Conservation (phyloP, 2,797 vertebrate genomes). For the Kryptopterus vitreolus region DNA sequence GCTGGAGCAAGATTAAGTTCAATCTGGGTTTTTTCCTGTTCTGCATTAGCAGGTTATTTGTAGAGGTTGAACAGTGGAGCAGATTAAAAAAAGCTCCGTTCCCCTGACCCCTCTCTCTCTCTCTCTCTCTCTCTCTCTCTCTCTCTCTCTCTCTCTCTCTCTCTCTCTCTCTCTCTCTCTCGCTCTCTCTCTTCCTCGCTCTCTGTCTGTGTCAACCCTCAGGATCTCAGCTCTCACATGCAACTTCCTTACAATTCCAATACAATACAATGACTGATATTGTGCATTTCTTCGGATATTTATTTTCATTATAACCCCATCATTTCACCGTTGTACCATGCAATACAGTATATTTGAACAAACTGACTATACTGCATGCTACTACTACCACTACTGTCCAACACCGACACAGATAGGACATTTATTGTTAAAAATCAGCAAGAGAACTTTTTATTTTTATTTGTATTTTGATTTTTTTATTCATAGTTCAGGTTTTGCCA, state of each 20-base stretch:
- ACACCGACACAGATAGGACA: not conserved
- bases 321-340: not conserved
- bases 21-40: conserved; percentile 57
- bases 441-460: too few relatives aligned
- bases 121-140: too few relatives aligned
- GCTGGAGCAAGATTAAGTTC: conserved; percentile 64
- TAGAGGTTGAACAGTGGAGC: conserved; percentile 68
- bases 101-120: conserved; percentile 5
- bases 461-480: too few relatives aligned
- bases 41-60: conserved; percentile 57
- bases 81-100: conserved; percentile 61
- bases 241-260: conserved; percentile 6
- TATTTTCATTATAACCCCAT: not conserved
- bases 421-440: not conserved
- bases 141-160: too few relatives aligned
- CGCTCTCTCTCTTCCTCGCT: too few relatives aligned
- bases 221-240: conserved; percentile 17
- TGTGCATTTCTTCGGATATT: not conserved
- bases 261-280: not conserved
- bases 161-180: too few relatives aligned
- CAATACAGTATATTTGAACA: not conserved
- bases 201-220: conserved; percentile 18
- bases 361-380: not conserved
- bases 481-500: not conserved
- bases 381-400: too few relatives aligned